Base-by-base conservation (phyloP, 2,888 invertebrate genomes). In the Phyllotreta striolata region DNA sequence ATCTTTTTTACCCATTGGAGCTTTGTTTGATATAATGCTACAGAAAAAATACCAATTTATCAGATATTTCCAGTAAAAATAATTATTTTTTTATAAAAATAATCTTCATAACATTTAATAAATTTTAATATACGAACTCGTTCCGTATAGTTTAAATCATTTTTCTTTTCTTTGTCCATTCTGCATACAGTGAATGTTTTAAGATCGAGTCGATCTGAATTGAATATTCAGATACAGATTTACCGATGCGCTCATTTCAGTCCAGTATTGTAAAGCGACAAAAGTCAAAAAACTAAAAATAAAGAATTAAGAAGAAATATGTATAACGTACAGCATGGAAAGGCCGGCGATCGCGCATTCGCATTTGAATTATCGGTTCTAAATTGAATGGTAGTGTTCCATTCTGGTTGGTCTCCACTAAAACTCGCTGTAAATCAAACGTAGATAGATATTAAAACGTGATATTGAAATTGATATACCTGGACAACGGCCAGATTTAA, bases 321-420 rank as follows among this genome's bases (percentile, higher is more conserved):
- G 39, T 41, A 43, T 38, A n/a, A 40, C 40, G 55, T 14, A 40
- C 37, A 6, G 40, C 52, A 52, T 12, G 13, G 38, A 52, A 52
- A 52, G 38, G 34, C 52, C 39, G 12, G 38, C 2, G 43, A 59
- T 41, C 39, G 57, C 57, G 49, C 49, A 24, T 40, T 46, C 57
- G 63, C 40, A 62, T 57, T 68, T 71, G 71, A 71, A 63, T 70
- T 71, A 71, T 69, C 67, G 63, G 66, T 62, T 68, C 68, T 65
- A 71, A 70, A 71, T 70, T 70, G 69, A 70, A 71, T 70, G 66
- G 66, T 70, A 70, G 70, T 71, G 64, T 66, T 66, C 66, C 61
- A 61, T 63, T 63, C 63, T 47, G 60, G 63, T 61, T 57, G 60
- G 55, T 63, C 61, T 55, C 63, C 44, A 49, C 44, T 52, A 62